Base-by-base conservation (phyloP, 2,888 invertebrate genomes). In the Agrotis ipsilon region DNA sequence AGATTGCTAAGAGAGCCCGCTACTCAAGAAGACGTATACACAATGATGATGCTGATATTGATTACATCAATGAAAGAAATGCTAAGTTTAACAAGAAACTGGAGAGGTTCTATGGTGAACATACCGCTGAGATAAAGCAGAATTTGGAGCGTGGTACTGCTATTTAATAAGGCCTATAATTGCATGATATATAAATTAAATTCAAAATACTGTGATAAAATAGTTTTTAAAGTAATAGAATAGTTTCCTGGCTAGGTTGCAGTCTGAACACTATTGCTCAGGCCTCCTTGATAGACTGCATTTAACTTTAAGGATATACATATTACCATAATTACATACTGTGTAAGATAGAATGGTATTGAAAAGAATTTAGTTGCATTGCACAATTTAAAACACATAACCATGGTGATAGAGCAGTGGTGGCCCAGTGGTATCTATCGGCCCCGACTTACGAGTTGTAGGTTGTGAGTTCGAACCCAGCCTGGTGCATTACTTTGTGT, bases 141-240 rank as follows among this genome's bases (percentile, higher is more conserved):
- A 99, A 99, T 96, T 96, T 99, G 96, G 99, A 99, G 92, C 97
- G 99, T 90, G 99, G 99, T 87, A 99, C 99, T 59, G 99, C 99
- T 49, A 98, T 99, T 80, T 98, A 97, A 96, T 51, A 16, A 7
- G 14, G 4, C 14, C 6, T 45, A 1, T 39, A 27, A 16, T 52
- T 48, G 16, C 0, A 21, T 68, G 21, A 19, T 52, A 46, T 27
- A 60, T n/a, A n/a, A 48, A 16, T 54, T 57, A 3, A 24, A 63
- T 63, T 18, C 18, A 60, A 62, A 62, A n/a, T 51, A 16, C 54
- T 70, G 64, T 75, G 62, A 55, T n/a, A n/a, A n/a, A n/a, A 55
- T 52, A 74, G n/a, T 1, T 48, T n/a, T n/a, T n/a, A n/a, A n/a
- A 48, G 39, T 48, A 49, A 24, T 58, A 46, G 6, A 16, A 32